Percentiles rank a stretch among this genome's conserved stretches.
phyloP scores from a whole-genome alignment of 92 coral and sea anemone species.

The Diadumene lineata region DNA sequence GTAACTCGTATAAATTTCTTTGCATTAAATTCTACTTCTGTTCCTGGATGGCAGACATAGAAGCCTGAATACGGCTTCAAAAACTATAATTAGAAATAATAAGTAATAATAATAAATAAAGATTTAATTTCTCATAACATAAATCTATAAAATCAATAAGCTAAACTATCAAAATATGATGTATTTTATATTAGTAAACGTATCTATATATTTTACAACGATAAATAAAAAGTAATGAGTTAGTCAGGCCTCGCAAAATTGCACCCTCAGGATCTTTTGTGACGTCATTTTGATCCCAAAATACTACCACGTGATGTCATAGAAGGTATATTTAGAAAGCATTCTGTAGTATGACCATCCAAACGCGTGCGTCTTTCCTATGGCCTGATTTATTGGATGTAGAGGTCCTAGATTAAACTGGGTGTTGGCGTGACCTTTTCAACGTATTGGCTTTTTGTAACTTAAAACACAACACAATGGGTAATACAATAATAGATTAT shows the following conservation, averaged over 20 bases:
- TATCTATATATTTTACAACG: too few relatives aligned
- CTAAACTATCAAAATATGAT: not conserved
- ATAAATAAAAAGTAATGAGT: too few relatives aligned
- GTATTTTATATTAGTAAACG: too few relatives aligned
- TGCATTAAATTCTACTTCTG: too few relatives aligned
- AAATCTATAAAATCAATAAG: too few relatives aligned
- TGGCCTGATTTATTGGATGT: not conserved
- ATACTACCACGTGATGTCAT: not conserved
- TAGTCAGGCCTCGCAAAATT: too few relatives aligned
- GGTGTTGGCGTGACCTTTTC: slow-evolving; percentile 9
- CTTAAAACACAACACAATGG: not conserved
- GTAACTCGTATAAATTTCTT: too few relatives aligned
- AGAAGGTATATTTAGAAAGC: not conserved
- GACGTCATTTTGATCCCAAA: not conserved
- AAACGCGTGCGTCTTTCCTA: not conserved
- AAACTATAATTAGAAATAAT: too few relatives aligned
- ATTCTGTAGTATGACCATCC: not conserved
- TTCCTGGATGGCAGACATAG: too few relatives aligned
- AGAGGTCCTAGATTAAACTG: not conserved
- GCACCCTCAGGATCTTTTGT: not conserved
- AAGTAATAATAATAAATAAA: too few relatives aligned
- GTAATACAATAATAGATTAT: not conserved
- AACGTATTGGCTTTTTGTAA: not conserved
- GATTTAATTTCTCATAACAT: too few relatives aligned
- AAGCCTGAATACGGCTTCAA: too few relatives aligned